A percentile compares a stretch with the other conserved stretches of the same genome.
phyloP scores from a whole-genome alignment of 2,888 invertebrate genomes.

The Melangyna quadrimaculata region DNA sequence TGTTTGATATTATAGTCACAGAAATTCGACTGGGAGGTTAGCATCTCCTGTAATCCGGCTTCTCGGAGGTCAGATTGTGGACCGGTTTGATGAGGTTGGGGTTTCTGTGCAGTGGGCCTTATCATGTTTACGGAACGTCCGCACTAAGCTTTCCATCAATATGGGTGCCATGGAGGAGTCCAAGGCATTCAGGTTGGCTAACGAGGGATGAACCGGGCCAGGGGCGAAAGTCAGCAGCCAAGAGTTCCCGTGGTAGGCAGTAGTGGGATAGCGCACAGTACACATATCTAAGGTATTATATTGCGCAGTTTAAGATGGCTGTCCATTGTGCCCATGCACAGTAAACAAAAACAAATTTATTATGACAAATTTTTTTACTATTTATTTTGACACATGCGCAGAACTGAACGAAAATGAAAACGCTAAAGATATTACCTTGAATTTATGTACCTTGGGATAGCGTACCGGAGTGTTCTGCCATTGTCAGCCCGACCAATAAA shows the following conservation, averaged over 20 bases:
- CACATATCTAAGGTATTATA: too few relatives aligned
- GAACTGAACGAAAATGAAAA: too few relatives aligned
- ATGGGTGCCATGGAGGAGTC: slow-evolving; percentile 95
- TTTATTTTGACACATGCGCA: too few relatives aligned
- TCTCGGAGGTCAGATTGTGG: slow-evolving; percentile 87
- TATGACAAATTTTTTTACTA: too few relatives aligned
- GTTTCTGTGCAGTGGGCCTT: slow-evolving; percentile 83
- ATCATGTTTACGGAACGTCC: slow-evolving; percentile 95
- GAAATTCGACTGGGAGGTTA: slow-evolving; percentile 93
- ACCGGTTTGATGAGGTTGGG: slow-evolving; percentile 64
- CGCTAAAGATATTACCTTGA: too few relatives aligned
- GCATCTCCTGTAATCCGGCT: slow-evolving; percentile 98
- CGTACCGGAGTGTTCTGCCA: slow-evolving; percentile 91
- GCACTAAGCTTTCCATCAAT: slow-evolving; percentile 98
- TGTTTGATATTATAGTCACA: too few relatives aligned
- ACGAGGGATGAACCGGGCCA: slow-evolving; percentile 99
- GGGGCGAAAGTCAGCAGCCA: slow-evolving; percentile 99
- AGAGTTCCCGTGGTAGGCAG: slow-evolving; percentile 99
- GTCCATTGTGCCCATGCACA: too few relatives aligned
- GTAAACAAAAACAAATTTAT: too few relatives aligned
- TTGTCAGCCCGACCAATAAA: slow-evolving; percentile 63
- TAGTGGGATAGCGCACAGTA: slow-evolving; percentile 99
- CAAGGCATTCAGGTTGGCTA: slow-evolving; percentile 93
- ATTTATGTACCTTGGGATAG: too few relatives aligned
- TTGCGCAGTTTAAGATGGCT: too few relatives aligned